phyloP scores from a whole-genome alignment of 2,113 vertebrate species.

The Cyanoliseus patagonus region DNA sequence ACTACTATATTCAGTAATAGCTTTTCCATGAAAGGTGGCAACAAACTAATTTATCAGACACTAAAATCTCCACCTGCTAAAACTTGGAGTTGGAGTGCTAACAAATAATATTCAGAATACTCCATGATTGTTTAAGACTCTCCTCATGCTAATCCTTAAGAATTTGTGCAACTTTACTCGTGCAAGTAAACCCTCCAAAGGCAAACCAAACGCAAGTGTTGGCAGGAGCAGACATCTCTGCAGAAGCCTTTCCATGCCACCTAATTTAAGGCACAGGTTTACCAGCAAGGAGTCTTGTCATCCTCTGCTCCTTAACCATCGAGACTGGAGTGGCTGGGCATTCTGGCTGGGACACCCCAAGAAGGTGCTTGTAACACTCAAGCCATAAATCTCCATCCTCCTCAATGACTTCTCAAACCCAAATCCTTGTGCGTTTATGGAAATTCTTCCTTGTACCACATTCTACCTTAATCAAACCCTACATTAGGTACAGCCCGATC shows the following conservation, averaged over 20 bases:
- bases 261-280: not conserved
- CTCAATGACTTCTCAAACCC: not conserved
- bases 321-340: fast-evolving
- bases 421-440: not conserved
- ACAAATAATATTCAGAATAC: not conserved
- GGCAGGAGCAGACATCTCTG: not conserved
- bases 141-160: not conserved
- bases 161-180: not conserved
- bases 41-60: not conserved
- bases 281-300: not conserved
- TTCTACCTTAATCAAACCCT: not conserved
- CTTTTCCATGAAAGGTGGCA: not conserved
- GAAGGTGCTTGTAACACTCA: not conserved
- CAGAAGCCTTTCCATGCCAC: not conserved
- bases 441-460: not conserved
- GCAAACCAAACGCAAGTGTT: slow-evolving; percentile 8
- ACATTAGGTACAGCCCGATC: fast-evolving
- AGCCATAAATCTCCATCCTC: not conserved
- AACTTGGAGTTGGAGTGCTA: not conserved
- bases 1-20: not conserved
- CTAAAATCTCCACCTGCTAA: not conserved
- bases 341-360: not conserved
- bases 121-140: not conserved
- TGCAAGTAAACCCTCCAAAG: not conserved
- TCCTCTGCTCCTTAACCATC: not conserved